These are phyloP conservation scores for Syrmaticus mikado DNA, from an alignment of 2,113 vertebrate genomes.

Conservation along the genomic window DNA sequence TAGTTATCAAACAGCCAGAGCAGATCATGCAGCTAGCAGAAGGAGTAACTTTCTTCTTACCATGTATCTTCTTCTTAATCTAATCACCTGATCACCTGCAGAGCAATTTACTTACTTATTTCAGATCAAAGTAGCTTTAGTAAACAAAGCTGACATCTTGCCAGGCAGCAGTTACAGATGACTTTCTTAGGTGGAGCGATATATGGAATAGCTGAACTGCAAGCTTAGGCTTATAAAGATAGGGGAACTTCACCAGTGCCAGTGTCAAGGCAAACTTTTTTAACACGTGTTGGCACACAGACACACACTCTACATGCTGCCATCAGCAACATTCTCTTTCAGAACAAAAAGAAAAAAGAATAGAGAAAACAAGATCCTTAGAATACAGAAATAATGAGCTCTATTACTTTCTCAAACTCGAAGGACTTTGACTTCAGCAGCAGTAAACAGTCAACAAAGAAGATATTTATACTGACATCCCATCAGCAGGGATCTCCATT, in stretches of 20 bases:
- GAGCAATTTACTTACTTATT: background rate
- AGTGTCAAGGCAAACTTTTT: background rate
- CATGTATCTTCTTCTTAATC: background rate
- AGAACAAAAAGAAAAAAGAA: background rate
- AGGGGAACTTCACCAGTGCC: background rate
- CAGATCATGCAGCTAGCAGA: background rate
- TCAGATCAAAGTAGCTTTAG: conserved; percentile 6
- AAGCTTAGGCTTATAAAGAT: background rate
- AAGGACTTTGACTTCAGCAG: background rate
- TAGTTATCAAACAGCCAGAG: background rate
- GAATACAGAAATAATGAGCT: background rate
- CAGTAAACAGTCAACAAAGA: background rate
- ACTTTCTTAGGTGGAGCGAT: background rate
- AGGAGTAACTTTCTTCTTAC: background rate
- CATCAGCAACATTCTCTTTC: background rate
- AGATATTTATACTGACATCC: background rate
- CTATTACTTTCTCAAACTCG: background rate
- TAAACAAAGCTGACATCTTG: background rate
- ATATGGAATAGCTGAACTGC: background rate
- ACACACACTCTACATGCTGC: background rate
- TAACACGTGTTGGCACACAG: background rate
- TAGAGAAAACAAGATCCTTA: background rate
- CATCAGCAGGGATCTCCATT: background rate
- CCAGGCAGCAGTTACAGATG: background rate
- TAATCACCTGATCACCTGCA: background rate